phyloP scores from a whole-genome alignment of 2,113 vertebrate genomes.

The Passer domesticus region DNA sequence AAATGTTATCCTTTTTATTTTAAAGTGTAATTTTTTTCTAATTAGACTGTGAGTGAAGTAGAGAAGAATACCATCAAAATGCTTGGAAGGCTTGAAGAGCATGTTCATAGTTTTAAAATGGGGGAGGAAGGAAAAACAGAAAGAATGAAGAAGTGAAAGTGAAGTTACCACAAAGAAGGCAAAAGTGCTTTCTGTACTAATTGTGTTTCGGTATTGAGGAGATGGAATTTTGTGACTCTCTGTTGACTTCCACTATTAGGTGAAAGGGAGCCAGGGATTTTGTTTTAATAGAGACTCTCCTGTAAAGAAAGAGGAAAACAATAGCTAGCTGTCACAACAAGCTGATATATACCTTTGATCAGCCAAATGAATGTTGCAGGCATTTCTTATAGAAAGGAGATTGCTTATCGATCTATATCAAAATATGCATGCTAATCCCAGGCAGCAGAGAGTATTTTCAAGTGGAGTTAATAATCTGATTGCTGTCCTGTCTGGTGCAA shows the following conservation, averaged over 20 bases:
- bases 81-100: neutral
- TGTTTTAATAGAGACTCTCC: slow-evolving; percentile 82
- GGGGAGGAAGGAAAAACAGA: neutral
- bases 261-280: slow-evolving; percentile 77
- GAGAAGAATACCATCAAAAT: neutral
- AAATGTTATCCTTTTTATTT: neutral
- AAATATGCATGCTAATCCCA: slow-evolving; percentile 99
- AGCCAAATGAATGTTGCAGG: slow-evolving; percentile 99
- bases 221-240: slow-evolving; percentile 90
- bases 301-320: slow-evolving; percentile 90
- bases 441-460: slow-evolving; percentile 94
- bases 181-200: slow-evolving; percentile 77
- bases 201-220: slow-evolving; percentile 83
- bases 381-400: slow-evolving; percentile 99
- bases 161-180: slow-evolving; percentile 74
- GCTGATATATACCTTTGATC: slow-evolving; percentile 98
- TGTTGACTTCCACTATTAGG: slow-evolving; percentile 92
- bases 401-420: slow-evolving; percentile 99
- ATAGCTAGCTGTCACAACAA: slow-evolving; percentile 91
- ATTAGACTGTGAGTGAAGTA: neutral
- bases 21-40: neutral
- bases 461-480: slow-evolving; percentile 99
- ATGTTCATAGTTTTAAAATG: neutral
- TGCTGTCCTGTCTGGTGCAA: slow-evolving; percentile 98
- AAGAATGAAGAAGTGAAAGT: slow-evolving; percentile 65